Evolutionary conservation across 1,140 invertebrate species (phyloP), one percentile per base, ranked within the genome.

Genomic region (Eumeta japonica): DNA sequence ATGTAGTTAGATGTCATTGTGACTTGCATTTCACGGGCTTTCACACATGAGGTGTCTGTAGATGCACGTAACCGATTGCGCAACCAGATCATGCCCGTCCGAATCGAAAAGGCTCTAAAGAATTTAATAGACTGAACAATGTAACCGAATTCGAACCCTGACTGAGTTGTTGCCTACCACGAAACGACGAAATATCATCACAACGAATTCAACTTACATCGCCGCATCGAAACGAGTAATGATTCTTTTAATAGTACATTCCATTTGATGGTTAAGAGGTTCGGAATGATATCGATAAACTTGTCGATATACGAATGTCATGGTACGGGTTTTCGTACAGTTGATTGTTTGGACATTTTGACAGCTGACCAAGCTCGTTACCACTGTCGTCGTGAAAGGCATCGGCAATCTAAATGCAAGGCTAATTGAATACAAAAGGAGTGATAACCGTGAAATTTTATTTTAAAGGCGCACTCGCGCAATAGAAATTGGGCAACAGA

Each of bases 371-470:
- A 65, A 51, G 60, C 64, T 73, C 57, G 64, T 71, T 70, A 68
- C 66, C 58, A 66, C 54, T 71, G 67, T 66, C 57, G 48, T 62
- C 64, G 64, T 68, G 64, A 68, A 71, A 70, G 68, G 66, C 62
- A 66, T 65, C 68, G 48, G 59, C 58, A 59, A 64, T 58, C 59
- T 60, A 67, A 68, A 71, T 64, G 62, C 59, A 67, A 66, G 58
- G 64, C 66, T 74, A 71, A 74, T 74, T 74, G 70, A 71, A 74
- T 70, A 74, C 66, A 74, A 74, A n/a, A 71, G 64, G 47, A 59
- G 51, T 42, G 65, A 74, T 67, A 67, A 62, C 55, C 42, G 48
- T 46, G 61, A 59, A 62, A 64, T 65, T 44, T 55, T 39, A 28
- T 36, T 40, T 47, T 41, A n/a, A n/a, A n/a, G 39, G 50, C 54